Percentiles rank a stretch among this genome's conserved stretches.
phyloP scores from a whole-genome alignment of 2,113 vertebrate genomes.

The Mellivora capensis region DNA sequence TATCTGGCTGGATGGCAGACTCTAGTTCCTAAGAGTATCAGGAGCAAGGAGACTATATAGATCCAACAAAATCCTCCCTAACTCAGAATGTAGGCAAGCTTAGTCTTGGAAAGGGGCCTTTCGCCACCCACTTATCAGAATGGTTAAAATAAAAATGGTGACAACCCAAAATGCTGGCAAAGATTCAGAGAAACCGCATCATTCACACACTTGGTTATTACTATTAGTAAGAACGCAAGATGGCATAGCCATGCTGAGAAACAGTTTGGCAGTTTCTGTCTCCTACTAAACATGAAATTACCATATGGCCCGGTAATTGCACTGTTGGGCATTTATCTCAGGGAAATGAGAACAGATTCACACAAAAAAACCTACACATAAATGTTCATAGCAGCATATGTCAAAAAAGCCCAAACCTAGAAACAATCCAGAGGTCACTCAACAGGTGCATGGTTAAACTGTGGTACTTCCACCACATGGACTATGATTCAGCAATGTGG shows the following conservation, averaged over 20 bases:
- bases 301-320: background rate
- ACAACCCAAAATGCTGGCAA: background rate
- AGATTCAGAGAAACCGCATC: background rate
- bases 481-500: background rate
- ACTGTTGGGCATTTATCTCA: background rate
- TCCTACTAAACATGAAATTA: conserved; percentile 6
- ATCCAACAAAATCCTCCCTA: background rate
- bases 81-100: conserved; percentile 16
- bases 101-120: background rate
- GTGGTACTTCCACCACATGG: background rate
- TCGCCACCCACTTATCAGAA: background rate
- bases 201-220: background rate
- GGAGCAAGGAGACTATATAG: background rate
- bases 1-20: conserved; percentile 89
- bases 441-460: background rate
- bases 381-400: background rate
- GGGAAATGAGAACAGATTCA: conserved; percentile 10
- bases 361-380: background rate
- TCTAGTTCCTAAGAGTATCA: conserved; percentile 87
- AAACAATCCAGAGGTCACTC: background rate
- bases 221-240: background rate
- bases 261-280: background rate
- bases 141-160: background rate
- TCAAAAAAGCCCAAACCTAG: background rate
- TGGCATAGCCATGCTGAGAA: background rate